Conservation (phyloP, 1,140 invertebrate genomes). For the Microplitis demolitor region DNA sequence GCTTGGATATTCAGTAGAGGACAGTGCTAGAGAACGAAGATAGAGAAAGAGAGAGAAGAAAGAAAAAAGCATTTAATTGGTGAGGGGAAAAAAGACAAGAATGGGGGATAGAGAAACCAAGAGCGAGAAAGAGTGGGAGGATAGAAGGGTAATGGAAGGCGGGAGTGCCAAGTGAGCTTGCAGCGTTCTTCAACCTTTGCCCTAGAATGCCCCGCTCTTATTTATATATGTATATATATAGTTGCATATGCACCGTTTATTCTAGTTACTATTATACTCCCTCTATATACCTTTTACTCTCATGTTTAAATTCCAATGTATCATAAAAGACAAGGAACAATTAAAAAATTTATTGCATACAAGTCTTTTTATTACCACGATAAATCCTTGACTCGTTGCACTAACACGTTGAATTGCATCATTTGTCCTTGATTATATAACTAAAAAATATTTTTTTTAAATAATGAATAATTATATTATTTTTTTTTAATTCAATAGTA, state of each 20-base stretch:
- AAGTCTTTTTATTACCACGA: slow-evolving; percentile 9
- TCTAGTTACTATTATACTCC: neutral
- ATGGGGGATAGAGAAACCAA: slow-evolving; percentile 2
- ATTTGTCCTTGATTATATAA: slow-evolving; percentile 18
- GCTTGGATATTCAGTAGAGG: slow-evolving; percentile 8
- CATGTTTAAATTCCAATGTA: neutral
- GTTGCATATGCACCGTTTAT: neutral
- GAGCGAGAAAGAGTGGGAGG: slow-evolving; percentile 18
- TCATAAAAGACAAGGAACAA: neutral
- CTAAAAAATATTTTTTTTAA: neutral
- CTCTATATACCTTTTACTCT: neutral
- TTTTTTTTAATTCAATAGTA: too few relatives aligned
- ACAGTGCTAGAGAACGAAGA: slow-evolving; percentile 3
- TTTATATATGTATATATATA: neutral
- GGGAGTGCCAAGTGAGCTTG: slow-evolving; percentile 27
- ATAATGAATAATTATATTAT: neutral
- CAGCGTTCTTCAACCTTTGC: slow-evolving; percentile 60
- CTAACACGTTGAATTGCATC: neutral
- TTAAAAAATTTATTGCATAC: neutral
- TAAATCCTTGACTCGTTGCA: slow-evolving; percentile 9
- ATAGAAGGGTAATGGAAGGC: neutral
- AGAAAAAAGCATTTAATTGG: too few relatives aligned
- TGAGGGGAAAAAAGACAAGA: slow-evolving; percentile 22
- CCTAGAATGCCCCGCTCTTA: slow-evolving; percentile 51
- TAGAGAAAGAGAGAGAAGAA: slow-evolving; percentile 6